Evolutionary conservation across 1,140 invertebrate genomes (phyloP).

Genomic region (Pachypsylla venusta): DNA sequence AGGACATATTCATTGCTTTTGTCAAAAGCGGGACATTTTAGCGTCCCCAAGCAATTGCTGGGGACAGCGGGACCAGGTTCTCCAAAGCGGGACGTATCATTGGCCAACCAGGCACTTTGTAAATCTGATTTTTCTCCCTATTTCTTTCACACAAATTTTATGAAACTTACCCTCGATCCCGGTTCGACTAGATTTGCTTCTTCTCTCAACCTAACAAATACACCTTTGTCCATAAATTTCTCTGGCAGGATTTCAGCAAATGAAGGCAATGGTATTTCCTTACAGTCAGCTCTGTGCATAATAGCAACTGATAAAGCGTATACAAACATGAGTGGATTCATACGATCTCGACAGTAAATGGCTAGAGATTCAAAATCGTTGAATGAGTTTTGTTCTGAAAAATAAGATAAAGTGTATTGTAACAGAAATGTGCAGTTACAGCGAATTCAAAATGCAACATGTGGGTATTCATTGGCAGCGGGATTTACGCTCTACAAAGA

Average conservation of each 20-base stretch:
- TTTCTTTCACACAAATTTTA: not conserved
- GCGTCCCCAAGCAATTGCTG: no score
- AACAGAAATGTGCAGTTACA: no score
- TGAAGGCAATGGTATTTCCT: constrained; percentile 48
- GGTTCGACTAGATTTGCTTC: constrained; percentile 44
- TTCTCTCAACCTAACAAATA: constrained; percentile 49
- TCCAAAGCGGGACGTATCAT: no score
- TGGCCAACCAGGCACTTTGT: no score
- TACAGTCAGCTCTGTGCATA: constrained; percentile 56
- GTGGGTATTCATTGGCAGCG: no score
- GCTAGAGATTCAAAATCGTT: constrained; percentile 53
- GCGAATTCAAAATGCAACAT: no score
- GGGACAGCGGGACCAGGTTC: no score
- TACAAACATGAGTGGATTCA: constrained; percentile 63
- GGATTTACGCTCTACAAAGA: no score
- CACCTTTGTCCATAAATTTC: constrained; percentile 55
- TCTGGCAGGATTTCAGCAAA: constrained; percentile 58
- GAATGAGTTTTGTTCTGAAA: constrained; percentile 44
- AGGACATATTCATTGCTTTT: no score
- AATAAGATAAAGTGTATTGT: constrained; percentile 11
- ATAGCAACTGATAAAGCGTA: constrained; percentile 59
- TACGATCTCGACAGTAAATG: constrained; percentile 51
- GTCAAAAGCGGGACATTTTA: no score
- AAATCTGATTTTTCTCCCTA: not conserved
- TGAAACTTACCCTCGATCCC: constrained; percentile 40